Percentiles rank a stretch among this genome's conserved stretches.
Conservation (phyloP, 2,113 vertebrate genomes). For the Bos javanicus region DNA sequence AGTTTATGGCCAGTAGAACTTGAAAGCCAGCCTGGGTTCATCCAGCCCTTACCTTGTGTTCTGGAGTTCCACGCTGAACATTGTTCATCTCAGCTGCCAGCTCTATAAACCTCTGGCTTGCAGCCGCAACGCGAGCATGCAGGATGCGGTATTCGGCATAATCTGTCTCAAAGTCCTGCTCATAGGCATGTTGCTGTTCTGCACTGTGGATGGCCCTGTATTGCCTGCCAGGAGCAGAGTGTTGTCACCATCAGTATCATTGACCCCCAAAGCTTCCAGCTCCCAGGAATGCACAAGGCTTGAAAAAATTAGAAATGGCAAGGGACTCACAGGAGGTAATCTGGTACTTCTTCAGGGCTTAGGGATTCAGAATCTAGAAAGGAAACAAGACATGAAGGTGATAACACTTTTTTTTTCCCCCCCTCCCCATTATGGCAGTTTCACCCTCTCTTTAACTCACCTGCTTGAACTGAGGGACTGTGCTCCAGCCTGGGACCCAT, state of each 20-base stretch:
- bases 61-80: constrained; percentile 83
- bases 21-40: background rate
- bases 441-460: constrained; percentile 63
- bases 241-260: background rate
- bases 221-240: constrained; percentile 75
- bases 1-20: background rate
- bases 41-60: constrained; percentile 82
- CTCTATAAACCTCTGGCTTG: constrained; percentile 85
- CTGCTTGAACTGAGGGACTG: constrained; percentile 79
- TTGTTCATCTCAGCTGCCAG: constrained; percentile 88
- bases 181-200: constrained; percentile 84
- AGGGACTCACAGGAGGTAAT: constrained; percentile 88
- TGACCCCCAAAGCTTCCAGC: background rate
- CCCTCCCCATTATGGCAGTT: background rate
- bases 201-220: constrained; percentile 77
- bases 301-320: constrained; percentile 22
- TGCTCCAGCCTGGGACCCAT: constrained; percentile 78
- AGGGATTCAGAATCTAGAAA: constrained; percentile 53
- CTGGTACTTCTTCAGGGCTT: constrained; percentile 79
- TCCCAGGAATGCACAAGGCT: background rate
- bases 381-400: constrained; percentile 62
- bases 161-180: constrained; percentile 87
- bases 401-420: constrained; percentile 36
- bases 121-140: constrained; percentile 82
- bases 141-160: constrained; percentile 84